A percentile compares a stretch with the other conserved stretches of the same genome.
Evolutionary conservation across 37 sponge, comb jelly and placozoan genomes (phyloP).

Genomic region (Oopsacas minuta): DNA sequence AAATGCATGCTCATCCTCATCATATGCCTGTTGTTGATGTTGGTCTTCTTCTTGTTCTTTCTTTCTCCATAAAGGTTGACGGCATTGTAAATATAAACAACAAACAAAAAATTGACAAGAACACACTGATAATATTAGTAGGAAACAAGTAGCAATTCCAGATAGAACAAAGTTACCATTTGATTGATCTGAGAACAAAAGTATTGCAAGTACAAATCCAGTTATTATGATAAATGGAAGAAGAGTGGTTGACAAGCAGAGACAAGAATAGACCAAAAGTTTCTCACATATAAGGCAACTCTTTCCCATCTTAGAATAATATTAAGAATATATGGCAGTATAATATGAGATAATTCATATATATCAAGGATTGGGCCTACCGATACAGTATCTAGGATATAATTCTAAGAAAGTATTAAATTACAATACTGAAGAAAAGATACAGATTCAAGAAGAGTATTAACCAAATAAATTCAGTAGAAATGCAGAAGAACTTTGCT

Average conservation of each 20-base stretch:
- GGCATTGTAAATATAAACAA: neutral
- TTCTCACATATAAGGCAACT: neutral
- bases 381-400: too few species aligned
- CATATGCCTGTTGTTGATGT: neutral
- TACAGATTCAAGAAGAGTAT: too few species aligned
- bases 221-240: neutral
- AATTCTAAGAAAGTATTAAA: too few species aligned
- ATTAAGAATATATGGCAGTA: too few species aligned
- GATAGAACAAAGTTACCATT: too few species aligned
- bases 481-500: neutral
- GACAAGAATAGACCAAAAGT: neutral
- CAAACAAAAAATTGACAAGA: neutral
- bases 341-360: neutral
- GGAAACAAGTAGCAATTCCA: neutral
- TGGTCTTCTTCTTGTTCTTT: too few species aligned
- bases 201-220: neutral
- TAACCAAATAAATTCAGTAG: neutral
- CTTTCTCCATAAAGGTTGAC: neutral
- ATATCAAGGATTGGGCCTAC: neutral
- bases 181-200: neutral
- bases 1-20: neutral
- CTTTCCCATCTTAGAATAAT: neutral
- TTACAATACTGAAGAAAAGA: too few species aligned
- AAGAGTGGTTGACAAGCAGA: neutral
- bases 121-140: neutral